Percentiles rank a stretch among this genome's conserved stretches.
Conservation (phyloP, 2,888 invertebrate genomes). For the Anorthoa munda region DNA sequence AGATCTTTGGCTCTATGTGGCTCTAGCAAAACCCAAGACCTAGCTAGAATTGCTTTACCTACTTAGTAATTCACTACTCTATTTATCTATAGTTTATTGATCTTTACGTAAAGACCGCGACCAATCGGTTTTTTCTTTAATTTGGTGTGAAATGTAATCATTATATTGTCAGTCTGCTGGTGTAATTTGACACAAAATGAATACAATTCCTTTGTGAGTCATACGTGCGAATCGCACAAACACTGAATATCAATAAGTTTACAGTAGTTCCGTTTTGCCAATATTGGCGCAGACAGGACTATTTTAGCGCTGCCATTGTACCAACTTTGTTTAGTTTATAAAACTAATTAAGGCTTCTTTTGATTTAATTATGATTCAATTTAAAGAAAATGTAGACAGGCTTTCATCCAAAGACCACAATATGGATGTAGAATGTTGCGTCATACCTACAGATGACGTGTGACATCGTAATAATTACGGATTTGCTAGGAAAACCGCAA, state of each 20-base stretch:
- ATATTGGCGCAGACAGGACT: slow-evolving; percentile 40
- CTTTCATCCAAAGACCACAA: not conserved
- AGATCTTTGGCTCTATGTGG: slow-evolving; percentile 18
- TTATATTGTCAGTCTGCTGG: slow-evolving; percentile 45
- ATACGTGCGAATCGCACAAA: slow-evolving; percentile 42
- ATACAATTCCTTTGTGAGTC: slow-evolving; percentile 61
- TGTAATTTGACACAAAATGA: slow-evolving; percentile 53
- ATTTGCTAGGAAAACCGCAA: slow-evolving; percentile 56
- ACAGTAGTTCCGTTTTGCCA: slow-evolving; percentile 57
- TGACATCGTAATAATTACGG: not conserved
- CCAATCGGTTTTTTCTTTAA: slow-evolving; percentile 22
- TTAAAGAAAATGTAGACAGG: not conserved
- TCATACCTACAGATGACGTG: not conserved
- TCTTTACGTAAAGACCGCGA: slow-evolving; percentile 16
- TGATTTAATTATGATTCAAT: slow-evolving; percentile 1
- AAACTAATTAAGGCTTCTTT: slow-evolving; percentile 6
- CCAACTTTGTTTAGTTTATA: slow-evolving; percentile 27
- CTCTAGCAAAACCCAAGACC: slow-evolving; percentile 17
- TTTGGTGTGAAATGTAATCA: slow-evolving; percentile 33
- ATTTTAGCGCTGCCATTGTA: slow-evolving; percentile 49
- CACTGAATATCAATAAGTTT: slow-evolving; percentile 60
- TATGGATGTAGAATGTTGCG: not conserved
- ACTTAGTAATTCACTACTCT: not conserved
- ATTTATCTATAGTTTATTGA: slow-evolving; percentile 24
- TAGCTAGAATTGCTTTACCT: not conserved